Conservation (phyloP, 2,888 invertebrate genomes). For the Macrosoma leucophasiata region DNA sequence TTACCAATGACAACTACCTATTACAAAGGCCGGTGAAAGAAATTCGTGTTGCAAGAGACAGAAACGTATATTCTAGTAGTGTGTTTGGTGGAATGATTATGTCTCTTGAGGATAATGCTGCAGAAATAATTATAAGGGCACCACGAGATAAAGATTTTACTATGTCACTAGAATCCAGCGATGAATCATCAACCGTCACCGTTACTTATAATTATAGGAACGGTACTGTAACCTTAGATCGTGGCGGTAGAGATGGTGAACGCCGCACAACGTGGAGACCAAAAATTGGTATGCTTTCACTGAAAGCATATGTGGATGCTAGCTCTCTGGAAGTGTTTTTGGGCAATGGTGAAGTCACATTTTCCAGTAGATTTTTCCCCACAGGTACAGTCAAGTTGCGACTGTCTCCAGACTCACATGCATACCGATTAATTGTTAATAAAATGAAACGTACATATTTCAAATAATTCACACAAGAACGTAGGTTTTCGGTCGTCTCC, state of each 20-base stretch:
- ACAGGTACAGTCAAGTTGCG: too few relatives aligned
- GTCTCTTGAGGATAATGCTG: background rate
- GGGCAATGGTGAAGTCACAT: constrained; percentile 23
- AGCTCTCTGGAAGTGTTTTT: constrained; percentile 23
- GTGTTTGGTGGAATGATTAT: background rate
- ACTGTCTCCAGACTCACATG: too few relatives aligned
- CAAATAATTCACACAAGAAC: too few relatives aligned
- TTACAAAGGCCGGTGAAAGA: constrained; percentile 15
- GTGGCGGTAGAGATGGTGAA: constrained; percentile 20
- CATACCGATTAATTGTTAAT: too few relatives aligned
- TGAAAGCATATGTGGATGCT: constrained; percentile 20
- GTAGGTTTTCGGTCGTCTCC: too few relatives aligned
- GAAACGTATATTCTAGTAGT: background rate
- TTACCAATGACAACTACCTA: constrained; percentile 17
- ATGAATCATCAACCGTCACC: constrained; percentile 5
- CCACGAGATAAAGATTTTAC: constrained; percentile 6
- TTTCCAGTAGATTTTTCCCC: constrained; percentile 16
- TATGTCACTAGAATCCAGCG: constrained; percentile 7
- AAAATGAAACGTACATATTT: too few relatives aligned
- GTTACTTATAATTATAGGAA: constrained; percentile 12
- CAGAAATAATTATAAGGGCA: constrained; percentile 9
- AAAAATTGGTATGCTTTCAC: constrained; percentile 4
- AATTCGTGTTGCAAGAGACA: constrained; percentile 3
- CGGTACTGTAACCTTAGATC: constrained; percentile 18
- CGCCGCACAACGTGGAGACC: constrained; percentile 20